phyloP scores from a whole-genome alignment of 2,113 vertebrate genomes.

The Heterochromis multidens region DNA sequence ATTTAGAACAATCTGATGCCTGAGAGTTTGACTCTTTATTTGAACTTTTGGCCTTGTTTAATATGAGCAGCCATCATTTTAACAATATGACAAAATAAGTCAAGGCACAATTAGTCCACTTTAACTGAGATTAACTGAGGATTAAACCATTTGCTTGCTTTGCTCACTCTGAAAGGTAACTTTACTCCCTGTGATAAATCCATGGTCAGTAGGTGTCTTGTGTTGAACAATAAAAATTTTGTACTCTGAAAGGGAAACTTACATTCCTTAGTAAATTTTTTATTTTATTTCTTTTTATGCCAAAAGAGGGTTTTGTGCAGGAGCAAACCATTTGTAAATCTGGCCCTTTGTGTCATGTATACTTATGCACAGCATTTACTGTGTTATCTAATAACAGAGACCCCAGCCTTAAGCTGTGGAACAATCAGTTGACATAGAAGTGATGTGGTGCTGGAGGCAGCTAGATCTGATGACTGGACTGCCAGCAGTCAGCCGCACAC shows the following conservation, averaged over 20 bases:
- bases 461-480: slow-evolving; percentile 22
- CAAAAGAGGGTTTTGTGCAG: not conserved
- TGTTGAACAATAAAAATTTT: too few relatives aligned
- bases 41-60: not conserved
- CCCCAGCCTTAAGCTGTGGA: not conserved
- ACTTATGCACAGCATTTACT: not conserved
- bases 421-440: slow-evolving; percentile 4
- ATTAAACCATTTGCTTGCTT: too few relatives aligned
- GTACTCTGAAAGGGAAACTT: too few relatives aligned
- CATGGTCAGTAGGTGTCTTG: too few relatives aligned
- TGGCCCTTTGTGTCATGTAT: not conserved
- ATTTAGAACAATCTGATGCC: not conserved
- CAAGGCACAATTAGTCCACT: not conserved
- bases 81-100: not conserved
- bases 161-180: too few relatives aligned
- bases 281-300: not conserved
- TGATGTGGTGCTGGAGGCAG: slow-evolving; percentile 12
- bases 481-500: slow-evolving; percentile 24
- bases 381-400: not conserved
- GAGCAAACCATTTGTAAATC: not conserved
- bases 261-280: not conserved
- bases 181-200: too few relatives aligned
- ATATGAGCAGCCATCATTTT: not conserved
- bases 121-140: too few relatives aligned
- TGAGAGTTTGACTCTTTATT: not conserved